A percentile compares a stretch with the other conserved stretches of the same genome.
Conservation (phyloP, 2,113 vertebrate species). For the Sprattus sprattus region DNA sequence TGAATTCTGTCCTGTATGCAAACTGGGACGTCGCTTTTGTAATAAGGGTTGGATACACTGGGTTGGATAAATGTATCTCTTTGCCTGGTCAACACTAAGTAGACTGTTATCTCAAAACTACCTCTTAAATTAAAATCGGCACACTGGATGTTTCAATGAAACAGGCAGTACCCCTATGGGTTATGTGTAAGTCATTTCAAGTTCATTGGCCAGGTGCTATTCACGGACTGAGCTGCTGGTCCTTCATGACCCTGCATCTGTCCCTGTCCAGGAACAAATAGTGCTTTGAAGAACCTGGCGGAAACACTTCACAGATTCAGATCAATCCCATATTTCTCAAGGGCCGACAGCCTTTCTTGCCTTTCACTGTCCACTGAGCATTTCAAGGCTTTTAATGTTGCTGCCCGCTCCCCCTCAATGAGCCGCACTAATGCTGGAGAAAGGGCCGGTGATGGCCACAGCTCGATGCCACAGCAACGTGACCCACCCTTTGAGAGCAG, state of each 20-base stretch:
- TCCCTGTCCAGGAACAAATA: background rate
- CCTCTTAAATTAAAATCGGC: background rate
- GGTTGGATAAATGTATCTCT: background rate
- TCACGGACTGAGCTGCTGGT: background rate
- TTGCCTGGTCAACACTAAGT: background rate
- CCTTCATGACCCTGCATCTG: background rate
- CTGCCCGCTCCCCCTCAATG: slow-evolving; percentile 31
- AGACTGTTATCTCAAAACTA: background rate
- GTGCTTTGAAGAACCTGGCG: background rate
- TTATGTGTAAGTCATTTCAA: background rate
- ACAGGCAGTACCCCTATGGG: background rate
- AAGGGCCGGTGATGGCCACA: slow-evolving; percentile 52
- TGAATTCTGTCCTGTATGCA: background rate
- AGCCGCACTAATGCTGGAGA: slow-evolving; percentile 47
- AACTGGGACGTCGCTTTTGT: background rate
- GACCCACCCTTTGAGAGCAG: slow-evolving; percentile 30
- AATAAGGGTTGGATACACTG: background rate
- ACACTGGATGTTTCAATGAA: background rate
- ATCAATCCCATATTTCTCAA: slow-evolving; percentile 2
- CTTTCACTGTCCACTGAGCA: slow-evolving; percentile 11
- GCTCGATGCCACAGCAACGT: slow-evolving; percentile 48
- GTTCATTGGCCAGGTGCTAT: background rate
- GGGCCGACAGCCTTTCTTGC: background rate
- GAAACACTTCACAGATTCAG: slow-evolving; percentile 39
- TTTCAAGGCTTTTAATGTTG: slow-evolving; percentile 15